These are phyloP conservation scores for Aphodius sticticus DNA, from an alignment of 2,888 invertebrate species.

Conservation along the genomic window DNA sequence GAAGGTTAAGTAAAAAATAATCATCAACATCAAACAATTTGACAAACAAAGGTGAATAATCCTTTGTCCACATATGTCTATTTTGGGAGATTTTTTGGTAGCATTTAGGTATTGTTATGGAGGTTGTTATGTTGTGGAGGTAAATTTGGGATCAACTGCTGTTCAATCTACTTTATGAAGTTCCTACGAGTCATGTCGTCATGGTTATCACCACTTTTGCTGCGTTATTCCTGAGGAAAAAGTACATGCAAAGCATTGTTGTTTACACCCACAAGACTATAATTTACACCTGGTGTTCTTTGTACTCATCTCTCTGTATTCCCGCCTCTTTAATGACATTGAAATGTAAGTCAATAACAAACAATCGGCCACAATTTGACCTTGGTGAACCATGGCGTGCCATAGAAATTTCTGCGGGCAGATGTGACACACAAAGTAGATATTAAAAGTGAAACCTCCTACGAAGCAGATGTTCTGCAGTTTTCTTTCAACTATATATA, in stretches of 20 bases:
- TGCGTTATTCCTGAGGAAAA: too few relatives aligned
- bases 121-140: too few relatives aligned
- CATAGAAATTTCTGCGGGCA: not conserved
- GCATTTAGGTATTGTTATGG: too few relatives aligned
- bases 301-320: not conserved
- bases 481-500: not conserved
- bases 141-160: too few relatives aligned
- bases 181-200: too few relatives aligned
- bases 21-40: not conserved
- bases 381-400: not conserved
- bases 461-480: not conserved
- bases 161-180: too few relatives aligned
- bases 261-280: not conserved
- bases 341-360: constrained; percentile 4
- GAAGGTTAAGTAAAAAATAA: not conserved
- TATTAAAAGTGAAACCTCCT: not conserved
- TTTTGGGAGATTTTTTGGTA: too few relatives aligned
- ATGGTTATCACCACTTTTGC: too few relatives aligned
- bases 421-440: not conserved
- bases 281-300: not conserved
- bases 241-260: too few relatives aligned
- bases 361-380: not conserved
- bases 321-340: not conserved
- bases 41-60: not conserved
- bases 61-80: not conserved